phyloP scores from a whole-genome alignment of 30 jellyfish, hydroid and myxozoan species.

The Hydra vulgaris region DNA sequence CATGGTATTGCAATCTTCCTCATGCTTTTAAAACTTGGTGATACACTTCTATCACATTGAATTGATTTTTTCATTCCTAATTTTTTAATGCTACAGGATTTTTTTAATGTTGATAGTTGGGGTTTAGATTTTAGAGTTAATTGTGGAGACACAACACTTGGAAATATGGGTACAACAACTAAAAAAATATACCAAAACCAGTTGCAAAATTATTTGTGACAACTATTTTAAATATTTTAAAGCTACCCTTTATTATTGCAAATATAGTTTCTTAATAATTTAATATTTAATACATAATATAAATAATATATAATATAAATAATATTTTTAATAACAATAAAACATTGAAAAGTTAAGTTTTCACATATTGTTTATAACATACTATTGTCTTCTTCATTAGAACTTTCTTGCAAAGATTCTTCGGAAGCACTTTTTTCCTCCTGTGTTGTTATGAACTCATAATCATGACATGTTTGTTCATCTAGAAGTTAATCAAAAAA shows the following conservation, averaged over 20 bases:
- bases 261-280: background rate
- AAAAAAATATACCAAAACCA: background rate
- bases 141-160: background rate
- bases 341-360: background rate
- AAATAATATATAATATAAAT: no score
- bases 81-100: background rate
- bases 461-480: background rate
- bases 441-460: background rate
- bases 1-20: background rate
- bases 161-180: background rate
- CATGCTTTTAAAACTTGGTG: background rate
- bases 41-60: background rate
- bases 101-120: background rate
- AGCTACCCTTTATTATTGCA: background rate
- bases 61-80: background rate
- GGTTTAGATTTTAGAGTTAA: background rate
- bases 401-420: background rate
- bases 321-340: background rate
- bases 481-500: background rate
- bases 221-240: background rate
- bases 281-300: no score
- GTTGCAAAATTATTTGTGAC: background rate
- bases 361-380: background rate
- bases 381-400: background rate
- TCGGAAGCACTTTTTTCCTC: background rate